These are phyloP conservation scores for Diplolepis rosae DNA, from an alignment of 2,888 invertebrate species.

Conservation along the genomic window DNA sequence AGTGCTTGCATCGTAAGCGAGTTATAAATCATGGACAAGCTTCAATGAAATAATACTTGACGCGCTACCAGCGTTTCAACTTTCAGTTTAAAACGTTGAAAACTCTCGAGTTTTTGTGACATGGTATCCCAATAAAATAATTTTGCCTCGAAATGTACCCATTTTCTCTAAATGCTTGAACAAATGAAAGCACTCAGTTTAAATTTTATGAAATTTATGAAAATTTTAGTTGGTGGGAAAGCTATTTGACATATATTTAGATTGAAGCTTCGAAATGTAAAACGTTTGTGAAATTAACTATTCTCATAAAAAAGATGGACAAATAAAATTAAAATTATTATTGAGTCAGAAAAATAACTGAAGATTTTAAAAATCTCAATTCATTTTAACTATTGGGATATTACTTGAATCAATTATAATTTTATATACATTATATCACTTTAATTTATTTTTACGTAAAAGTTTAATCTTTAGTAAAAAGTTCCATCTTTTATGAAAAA, in stretches of 20 bases:
- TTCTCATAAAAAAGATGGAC: not conserved
- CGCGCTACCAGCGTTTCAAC: not conserved
- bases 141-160: not conserved
- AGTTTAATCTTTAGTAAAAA: no score
- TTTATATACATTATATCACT: no score
- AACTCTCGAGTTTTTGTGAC: not conserved
- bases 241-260: not conserved
- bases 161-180: not conserved
- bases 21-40: constrained; percentile 6
- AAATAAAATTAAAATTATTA: no score
- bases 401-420: no score
- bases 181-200: not conserved
- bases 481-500: no score
- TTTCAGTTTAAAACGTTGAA: constrained; percentile 6
- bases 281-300: not conserved
- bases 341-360: no score
- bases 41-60: constrained; percentile 9
- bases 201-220: not conserved
- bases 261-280: not conserved
- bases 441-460: no score
- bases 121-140: not conserved
- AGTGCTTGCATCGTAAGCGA: constrained; percentile 4
- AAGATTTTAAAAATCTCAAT: no score
- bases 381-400: no score
- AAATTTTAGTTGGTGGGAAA: not conserved